A percentile compares a stretch with the other conserved stretches of the same genome.
Evolutionary conservation across 2,888 invertebrate genomes (phyloP).

Genomic region (Elmis aenea): DNA sequence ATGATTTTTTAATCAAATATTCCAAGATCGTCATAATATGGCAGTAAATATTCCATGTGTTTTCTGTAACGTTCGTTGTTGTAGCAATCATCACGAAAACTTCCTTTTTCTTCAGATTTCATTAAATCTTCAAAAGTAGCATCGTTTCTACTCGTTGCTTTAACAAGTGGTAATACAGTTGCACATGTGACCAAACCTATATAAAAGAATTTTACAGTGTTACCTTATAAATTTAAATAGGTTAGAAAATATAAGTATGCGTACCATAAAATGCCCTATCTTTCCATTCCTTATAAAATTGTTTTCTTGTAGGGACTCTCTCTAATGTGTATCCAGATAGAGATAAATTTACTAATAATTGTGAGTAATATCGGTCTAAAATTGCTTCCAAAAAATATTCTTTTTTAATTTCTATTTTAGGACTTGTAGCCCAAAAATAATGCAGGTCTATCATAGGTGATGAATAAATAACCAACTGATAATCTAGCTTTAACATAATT

Average conservation of each 20-base stretch:
- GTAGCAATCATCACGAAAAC: slow-evolving; percentile 37
- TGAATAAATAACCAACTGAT: slow-evolving; percentile 44
- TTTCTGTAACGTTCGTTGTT: slow-evolving; percentile 35
- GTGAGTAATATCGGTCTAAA: slow-evolving; percentile 37
- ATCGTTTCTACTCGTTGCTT: slow-evolving; percentile 32
- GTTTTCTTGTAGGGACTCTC: slow-evolving; percentile 35
- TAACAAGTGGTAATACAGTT: slow-evolving; percentile 37
- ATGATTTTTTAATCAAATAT: slow-evolving; percentile 27
- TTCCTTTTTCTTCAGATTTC: slow-evolving; percentile 29
- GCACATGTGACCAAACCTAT: slow-evolving; percentile 35
- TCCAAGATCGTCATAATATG: slow-evolving; percentile 37
- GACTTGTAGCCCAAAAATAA: slow-evolving; percentile 48
- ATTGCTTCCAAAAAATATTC: slow-evolving; percentile 34
- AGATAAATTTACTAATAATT: slow-evolving; percentile 31
- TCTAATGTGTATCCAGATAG: slow-evolving; percentile 34
- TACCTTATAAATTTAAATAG: no score
- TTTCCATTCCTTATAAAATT: slow-evolving; percentile 35
- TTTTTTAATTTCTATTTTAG: slow-evolving; percentile 32
- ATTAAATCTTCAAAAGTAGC: slow-evolving; percentile 38
- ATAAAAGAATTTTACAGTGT: no score
- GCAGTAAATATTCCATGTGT: slow-evolving; percentile 34
- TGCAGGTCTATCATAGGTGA: slow-evolving; percentile 47
- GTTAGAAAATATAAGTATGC: no score
- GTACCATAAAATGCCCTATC: slow-evolving; percentile 37
- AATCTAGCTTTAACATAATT: slow-evolving; percentile 46